Conservation (phyloP, 1,140 invertebrate genomes). For the Zaprionus nigranus region DNA sequence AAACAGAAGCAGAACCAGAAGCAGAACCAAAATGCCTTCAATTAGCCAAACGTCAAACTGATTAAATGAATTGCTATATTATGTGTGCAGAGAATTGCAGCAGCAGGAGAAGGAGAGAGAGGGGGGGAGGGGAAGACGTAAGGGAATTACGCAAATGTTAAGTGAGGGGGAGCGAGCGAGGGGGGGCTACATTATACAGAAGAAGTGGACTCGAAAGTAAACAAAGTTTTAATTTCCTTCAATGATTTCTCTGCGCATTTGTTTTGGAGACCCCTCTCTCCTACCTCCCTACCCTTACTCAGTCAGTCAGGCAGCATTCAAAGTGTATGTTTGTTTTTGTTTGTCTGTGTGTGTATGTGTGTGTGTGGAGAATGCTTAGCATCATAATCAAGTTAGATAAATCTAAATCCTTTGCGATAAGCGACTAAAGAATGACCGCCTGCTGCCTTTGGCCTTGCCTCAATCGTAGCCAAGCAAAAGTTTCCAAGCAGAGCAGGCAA, state of each 20-base stretch:
- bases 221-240: conserved; percentile 82
- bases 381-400: conserved; percentile 82
- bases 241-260: conserved; percentile 80
- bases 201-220: conserved; percentile 71
- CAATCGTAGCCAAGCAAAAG: conserved; percentile 36
- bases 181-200: conserved; percentile 17
- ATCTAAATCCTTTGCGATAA: conserved; percentile 82
- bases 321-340: conserved; percentile 7
- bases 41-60: conserved; percentile 59
- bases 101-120: too few relatives aligned
- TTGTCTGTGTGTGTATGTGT: conserved; percentile 16
- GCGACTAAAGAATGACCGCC: conserved; percentile 67
- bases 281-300: background rate
- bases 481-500: too few relatives aligned
- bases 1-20: background rate
- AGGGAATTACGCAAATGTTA: conserved; percentile 21
- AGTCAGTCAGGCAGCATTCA: background rate
- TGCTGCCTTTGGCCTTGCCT: conserved; percentile 31
- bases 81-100: conserved; percentile 45
- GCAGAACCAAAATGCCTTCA: conserved; percentile 41
- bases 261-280: conserved; percentile 38
- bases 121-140: conserved; percentile 8
- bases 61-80: conserved; percentile 66
- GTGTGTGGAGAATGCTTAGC: conserved; percentile 42
- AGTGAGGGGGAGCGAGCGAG: too few relatives aligned